Base-by-base conservation (phyloP, 2,113 vertebrate genomes). In the Cyprinodon tularosa region DNA sequence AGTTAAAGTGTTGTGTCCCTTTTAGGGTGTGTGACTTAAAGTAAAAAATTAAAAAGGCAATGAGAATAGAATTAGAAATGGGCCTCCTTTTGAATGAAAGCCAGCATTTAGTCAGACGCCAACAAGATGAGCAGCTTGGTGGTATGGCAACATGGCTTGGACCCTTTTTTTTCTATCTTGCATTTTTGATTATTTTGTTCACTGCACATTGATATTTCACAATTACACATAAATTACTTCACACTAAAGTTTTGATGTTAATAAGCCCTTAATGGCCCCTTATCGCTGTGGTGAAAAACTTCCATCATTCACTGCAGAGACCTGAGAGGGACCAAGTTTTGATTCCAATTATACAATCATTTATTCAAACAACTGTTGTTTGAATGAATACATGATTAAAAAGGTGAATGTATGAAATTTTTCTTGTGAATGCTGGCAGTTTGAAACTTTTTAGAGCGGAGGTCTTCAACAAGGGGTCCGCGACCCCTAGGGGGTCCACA, bases 81-180 rank as follows among this genome's bases (percentile, higher is more conserved):
- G 80, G 70, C 77, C 85, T 72, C 66, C 83, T 62, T 70, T 85
- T 89, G 88, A 83, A 74, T 73, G 29, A 50, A 68, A 78, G 87
- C 90, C 90, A 91, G 62, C 20, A 4, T 66, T 57, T 22, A 72
- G 80, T 47, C 68, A 40, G 67, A 44, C 3, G 87, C 86, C 87
- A 88, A 85, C 63, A 88, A 77, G 84, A 89, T 76, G 88, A 90
- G 80, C 84, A 78, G 87, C 82, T 77, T 71, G 80, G 76, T 84
- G 78, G 61, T 68, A 65, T 44, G 22, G 75, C 81, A 79, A 68
- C 37, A 80, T 77, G 76, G 73, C 72, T 65, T 57, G 75, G 59
- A 74, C 75, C 76, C 87, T 70, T 78, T 60, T 65, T 77, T 77
- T 57, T 69, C 3, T 7, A 37, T 3, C n/a, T 29, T 22, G 29